Conservation (phyloP, 2,797 vertebrate genomes). For the Hapalemur alaotrensis region DNA sequence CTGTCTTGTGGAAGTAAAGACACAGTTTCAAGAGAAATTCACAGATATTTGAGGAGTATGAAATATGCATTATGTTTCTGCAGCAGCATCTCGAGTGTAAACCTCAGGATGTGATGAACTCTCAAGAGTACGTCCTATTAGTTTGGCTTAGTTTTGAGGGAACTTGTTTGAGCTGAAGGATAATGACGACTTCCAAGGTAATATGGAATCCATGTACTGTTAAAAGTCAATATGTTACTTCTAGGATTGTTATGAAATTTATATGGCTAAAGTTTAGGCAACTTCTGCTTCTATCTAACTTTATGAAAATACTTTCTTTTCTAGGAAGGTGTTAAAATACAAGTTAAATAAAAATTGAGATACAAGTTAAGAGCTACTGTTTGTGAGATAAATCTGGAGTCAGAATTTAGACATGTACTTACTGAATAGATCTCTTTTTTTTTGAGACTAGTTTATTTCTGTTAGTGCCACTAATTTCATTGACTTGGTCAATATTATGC, state of each 20-base stretch:
- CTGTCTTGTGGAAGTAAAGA: conserved; percentile 42
- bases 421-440: not conserved
- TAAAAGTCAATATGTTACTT: not conserved
- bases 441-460: not conserved
- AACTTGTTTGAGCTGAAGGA: not conserved
- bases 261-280: not conserved
- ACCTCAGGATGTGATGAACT: conserved; percentile 1
- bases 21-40: conserved; percentile 18
- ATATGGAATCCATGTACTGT: not conserved
- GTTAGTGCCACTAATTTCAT: not conserved
- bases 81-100: conserved; percentile 9
- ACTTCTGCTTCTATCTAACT: not conserved
- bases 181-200: not conserved
- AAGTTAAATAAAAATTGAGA: not conserved
- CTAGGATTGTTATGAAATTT: not conserved
- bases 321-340: not conserved
- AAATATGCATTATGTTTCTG: conserved; percentile 16
- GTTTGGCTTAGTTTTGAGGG: conserved; percentile 1
- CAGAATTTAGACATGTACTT: not conserved
- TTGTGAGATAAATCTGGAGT: not conserved
- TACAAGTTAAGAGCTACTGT: not conserved
- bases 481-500: not conserved
- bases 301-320: conserved; percentile 14
- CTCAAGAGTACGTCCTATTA: not conserved
- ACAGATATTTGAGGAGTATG: not conserved